phyloP scores from a whole-genome alignment of 2,113 vertebrate species.

The Solea senegalensis region DNA sequence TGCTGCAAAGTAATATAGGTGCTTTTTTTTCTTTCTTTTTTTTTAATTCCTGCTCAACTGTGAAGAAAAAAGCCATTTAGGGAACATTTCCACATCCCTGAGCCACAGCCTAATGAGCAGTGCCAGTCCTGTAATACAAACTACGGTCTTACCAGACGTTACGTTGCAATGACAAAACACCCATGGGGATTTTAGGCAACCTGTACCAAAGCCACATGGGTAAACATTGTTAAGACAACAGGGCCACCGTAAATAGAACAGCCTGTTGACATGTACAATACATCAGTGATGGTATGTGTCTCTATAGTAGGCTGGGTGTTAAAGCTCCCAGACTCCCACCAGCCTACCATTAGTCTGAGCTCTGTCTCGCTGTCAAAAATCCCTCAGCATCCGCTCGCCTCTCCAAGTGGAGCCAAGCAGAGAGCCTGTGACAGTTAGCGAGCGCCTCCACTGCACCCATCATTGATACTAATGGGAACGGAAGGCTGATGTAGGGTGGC shows the following conservation, averaged over 20 bases:
- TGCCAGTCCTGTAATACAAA: slow-evolving; percentile 51
- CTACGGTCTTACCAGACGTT: slow-evolving; percentile 43
- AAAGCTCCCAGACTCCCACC: slow-evolving; percentile 38
- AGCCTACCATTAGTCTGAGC: slow-evolving; percentile 57
- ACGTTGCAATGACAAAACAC: slow-evolving; percentile 31
- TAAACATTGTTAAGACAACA: slow-evolving; percentile 57
- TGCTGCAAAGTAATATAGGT: background rate
- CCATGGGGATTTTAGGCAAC: slow-evolving; percentile 45
- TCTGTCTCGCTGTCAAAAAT: slow-evolving; percentile 54
- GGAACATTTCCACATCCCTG: slow-evolving; percentile 30
- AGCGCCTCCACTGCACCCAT: slow-evolving; percentile 64
- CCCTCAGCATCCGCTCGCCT: slow-evolving; percentile 40
- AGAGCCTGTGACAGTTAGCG: slow-evolving; percentile 58
- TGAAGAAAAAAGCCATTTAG: slow-evolving; percentile 23
- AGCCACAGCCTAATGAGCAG: slow-evolving; percentile 58
- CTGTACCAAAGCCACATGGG: slow-evolving; percentile 44
- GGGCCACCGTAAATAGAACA: slow-evolving; percentile 56
- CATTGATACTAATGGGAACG: slow-evolving; percentile 69
- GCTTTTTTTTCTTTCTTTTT: no score
- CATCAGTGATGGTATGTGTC: slow-evolving; percentile 6
- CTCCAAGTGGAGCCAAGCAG: slow-evolving; percentile 40
- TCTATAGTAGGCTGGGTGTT: slow-evolving; percentile 20
- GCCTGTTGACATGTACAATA: slow-evolving; percentile 30
- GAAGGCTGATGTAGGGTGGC: slow-evolving; percentile 54
- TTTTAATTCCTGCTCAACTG: slow-evolving; percentile 1